Base-by-base conservation (phyloP, 2,797 vertebrate species). In the Lateolabrax maculatus region DNA sequence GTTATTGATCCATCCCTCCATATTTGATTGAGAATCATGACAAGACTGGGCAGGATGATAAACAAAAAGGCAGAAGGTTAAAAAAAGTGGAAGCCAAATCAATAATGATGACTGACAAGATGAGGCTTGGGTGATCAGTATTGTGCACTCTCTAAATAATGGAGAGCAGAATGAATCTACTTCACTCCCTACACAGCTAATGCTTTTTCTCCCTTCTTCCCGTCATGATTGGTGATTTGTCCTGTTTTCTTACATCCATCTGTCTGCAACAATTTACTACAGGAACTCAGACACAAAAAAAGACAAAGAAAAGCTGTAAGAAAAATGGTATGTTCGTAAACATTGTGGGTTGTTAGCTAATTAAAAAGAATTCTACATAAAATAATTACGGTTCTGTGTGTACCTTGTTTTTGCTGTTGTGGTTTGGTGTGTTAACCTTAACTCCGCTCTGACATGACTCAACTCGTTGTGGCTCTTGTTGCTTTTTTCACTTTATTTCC, bases 41-140 rank as follows among this genome's bases (percentile, higher is more conserved):
- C 77, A 84, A 75, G 76, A 48, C 81, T 84, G 83, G 89, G 76
- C 82, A 89, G 86, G 77, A 90, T 86, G 88, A 90, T 92, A 92
- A 94, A 93, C 87, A 91, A 89, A 90, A 89, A 90, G 92, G 71
- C 89, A 88, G 77, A 87, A 92, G 90, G 93, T 95, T 90, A 84
- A 92, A 94, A 93, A 90, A 92, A 91, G 74, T 77, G 63, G 87
- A 94, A 90, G 92, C 85, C 65, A 84, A 94, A 95, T 96, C 95
- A 75, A 95, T 96, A 92, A 88, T 71, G 88, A 78, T 91, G 94
- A 90, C 87, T 92, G 93, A 91, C 89, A 88, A 87, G 87, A 92
- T 68, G 84, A 82, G 88, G 75, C 75, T 55, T 49, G 74, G 77
- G 85, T 88, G 88, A 92, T 92, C 87, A 87, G 76, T 69, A 79